Evolutionary conservation across 1,140 invertebrate genomes (phyloP).

Genomic region (Myzus persicae): DNA sequence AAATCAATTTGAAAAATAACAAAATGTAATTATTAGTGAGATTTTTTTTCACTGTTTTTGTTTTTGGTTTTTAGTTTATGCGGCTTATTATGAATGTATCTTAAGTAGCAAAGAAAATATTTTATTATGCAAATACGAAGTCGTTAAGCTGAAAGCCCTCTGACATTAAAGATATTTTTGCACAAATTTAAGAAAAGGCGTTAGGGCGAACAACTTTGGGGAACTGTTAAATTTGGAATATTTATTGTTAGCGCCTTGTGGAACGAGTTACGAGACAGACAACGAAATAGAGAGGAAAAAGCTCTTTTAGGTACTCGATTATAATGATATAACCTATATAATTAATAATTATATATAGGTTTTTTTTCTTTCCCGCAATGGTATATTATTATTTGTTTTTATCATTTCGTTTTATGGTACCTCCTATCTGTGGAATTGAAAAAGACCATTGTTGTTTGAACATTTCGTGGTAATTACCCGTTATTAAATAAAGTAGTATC

Average conservation of each 20-base stretch:
- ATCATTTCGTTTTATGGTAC: slow-evolving; percentile 1
- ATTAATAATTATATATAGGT: not conserved
- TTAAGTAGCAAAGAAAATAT: slow-evolving; percentile 29
- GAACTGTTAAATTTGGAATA: slow-evolving; percentile 15
- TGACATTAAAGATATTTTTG: not conserved
- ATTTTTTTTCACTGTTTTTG: not conserved
- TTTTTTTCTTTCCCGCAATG: not conserved
- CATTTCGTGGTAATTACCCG: not conserved
- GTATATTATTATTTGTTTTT: slow-evolving; percentile 20
- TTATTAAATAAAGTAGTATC: slow-evolving; percentile 29
- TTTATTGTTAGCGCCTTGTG: not conserved
- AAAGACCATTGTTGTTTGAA: not conserved
- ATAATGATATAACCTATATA: slow-evolving; percentile 1
- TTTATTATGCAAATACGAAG: slow-evolving; percentile 39
- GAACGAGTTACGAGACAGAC: not conserved
- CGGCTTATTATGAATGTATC: not conserved
- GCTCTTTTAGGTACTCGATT: not conserved
- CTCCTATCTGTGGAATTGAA: not conserved
- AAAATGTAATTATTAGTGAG: not conserved
- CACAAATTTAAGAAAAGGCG: slow-evolving; percentile 7
- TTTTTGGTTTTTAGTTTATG: not conserved
- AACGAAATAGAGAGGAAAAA: not conserved
- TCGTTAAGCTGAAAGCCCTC: slow-evolving; percentile 21
- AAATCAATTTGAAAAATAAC: not conserved
- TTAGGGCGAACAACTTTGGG: not conserved